phyloP scores from a whole-genome alignment of 2,113 vertebrate species.

The Etheostoma cragini region DNA sequence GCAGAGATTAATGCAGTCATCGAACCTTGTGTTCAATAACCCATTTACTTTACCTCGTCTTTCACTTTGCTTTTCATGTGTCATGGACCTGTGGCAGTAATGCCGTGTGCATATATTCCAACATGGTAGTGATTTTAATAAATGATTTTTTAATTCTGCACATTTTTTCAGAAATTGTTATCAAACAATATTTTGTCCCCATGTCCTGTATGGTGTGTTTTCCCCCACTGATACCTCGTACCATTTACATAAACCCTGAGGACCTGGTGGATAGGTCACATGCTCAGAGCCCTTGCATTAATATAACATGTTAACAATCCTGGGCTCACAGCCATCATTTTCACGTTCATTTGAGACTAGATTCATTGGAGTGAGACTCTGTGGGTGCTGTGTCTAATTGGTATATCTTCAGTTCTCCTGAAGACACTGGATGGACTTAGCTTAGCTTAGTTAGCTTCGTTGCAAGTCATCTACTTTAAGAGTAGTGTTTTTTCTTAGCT shows the following conservation, averaged over 20 bases:
- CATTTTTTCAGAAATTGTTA: constrained; percentile 21
- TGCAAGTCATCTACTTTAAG: constrained; percentile 23
- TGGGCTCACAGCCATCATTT: constrained; percentile 59
- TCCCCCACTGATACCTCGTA: neutral
- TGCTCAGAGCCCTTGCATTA: constrained; percentile 54
- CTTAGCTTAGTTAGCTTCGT: constrained; percentile 3
- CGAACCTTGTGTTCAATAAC: constrained; percentile 66
- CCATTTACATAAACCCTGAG: constrained; percentile 18
- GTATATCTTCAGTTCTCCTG: constrained; percentile 61
- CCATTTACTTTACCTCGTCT: constrained; percentile 66
- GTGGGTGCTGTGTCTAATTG: constrained; percentile 61
- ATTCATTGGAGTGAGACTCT: constrained; percentile 67
- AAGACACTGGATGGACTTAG: constrained; percentile 11
- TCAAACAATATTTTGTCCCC: neutral
- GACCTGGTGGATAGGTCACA: constrained; percentile 38
- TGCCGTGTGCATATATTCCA: constrained; percentile 2
- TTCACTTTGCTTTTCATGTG: constrained; percentile 36
- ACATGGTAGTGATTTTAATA: constrained; percentile 11
- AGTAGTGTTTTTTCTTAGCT: neutral
- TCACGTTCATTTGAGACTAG: constrained; percentile 57
- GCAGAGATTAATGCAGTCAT: constrained; percentile 61
- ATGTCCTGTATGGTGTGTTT: neutral
- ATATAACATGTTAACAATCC: constrained; percentile 65
- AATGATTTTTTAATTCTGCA: constrained; percentile 23
- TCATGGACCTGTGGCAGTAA: constrained; percentile 1